Conservation (phyloP, 2,797 vertebrate species). For the Euthynnus affinis region DNA sequence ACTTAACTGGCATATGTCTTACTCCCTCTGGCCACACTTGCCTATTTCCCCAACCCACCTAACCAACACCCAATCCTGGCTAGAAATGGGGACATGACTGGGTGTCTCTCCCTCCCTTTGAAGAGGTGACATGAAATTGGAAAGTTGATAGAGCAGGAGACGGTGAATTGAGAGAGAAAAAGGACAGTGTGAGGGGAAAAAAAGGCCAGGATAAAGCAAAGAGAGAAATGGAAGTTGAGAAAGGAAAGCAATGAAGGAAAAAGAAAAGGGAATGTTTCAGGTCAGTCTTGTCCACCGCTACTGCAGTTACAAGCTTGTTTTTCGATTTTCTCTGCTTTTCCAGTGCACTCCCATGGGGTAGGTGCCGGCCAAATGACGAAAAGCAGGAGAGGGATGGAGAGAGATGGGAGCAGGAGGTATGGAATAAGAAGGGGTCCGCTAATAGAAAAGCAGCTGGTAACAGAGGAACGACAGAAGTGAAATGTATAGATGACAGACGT, state of each 20-base stretch:
- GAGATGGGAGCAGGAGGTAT: neutral
- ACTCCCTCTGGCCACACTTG: constrained; percentile 16
- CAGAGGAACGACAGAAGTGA: constrained; percentile 5
- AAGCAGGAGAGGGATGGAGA: constrained; percentile 4
- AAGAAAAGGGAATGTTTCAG: constrained; percentile 33
- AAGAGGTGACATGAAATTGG: constrained; percentile 25
- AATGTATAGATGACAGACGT: constrained; percentile 9
- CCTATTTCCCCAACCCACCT: constrained; percentile 14
- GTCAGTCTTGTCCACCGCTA: constrained; percentile 23
- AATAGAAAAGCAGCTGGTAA: constrained; percentile 25
- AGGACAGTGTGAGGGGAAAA: constrained; percentile 5
- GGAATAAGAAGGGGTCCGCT: constrained; percentile 12
- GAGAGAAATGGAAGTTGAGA: neutral
- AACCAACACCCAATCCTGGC: constrained; percentile 12
- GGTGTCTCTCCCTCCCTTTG: constrained; percentile 24
- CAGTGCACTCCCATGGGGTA: constrained; percentile 31
- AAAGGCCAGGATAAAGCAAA: neutral
- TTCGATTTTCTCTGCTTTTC: constrained; percentile 55
- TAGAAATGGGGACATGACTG: constrained; percentile 3
- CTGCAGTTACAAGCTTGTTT: constrained; percentile 46
- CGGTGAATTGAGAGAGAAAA: constrained; percentile 23
- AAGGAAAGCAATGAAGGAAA: constrained; percentile 3
- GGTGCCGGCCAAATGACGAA: constrained; percentile 36
- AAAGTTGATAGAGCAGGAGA: constrained; percentile 18
- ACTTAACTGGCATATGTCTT: constrained; percentile 36